phyloP scores from a whole-genome alignment of 2,113 vertebrate genomes.

The Amphilophus citrinellus region DNA sequence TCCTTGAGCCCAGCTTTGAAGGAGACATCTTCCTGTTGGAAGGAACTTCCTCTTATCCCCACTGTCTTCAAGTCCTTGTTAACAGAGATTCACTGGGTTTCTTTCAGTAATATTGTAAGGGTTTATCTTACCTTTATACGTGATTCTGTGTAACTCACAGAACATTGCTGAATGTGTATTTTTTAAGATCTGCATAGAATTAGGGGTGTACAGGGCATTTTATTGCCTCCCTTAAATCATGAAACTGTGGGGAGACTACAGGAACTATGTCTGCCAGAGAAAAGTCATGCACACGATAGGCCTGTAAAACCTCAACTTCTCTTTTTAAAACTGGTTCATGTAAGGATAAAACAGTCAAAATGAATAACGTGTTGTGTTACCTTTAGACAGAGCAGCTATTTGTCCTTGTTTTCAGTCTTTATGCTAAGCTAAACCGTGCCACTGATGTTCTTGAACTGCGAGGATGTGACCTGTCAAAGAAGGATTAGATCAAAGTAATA shows the following conservation, averaged over 20 bases:
- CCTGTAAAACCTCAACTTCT: not conserved
- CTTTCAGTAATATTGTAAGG: not conserved
- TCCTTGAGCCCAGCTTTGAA: not conserved
- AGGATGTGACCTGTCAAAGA: not conserved
- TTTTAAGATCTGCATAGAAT: fast-evolving
- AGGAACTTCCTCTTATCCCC: not conserved
- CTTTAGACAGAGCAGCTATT: not conserved
- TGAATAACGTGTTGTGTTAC: fast-evolving
- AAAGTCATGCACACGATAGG: fast-evolving
- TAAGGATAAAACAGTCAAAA: not conserved
- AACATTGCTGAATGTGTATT: not conserved
- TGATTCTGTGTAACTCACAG: not conserved
- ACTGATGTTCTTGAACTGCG: not conserved
- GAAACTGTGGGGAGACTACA: fast-evolving
- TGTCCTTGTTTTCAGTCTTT: not conserved
- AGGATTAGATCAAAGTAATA: not conserved
- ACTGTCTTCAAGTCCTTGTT: not conserved
- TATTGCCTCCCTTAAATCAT: not conserved
- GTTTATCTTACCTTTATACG: not conserved
- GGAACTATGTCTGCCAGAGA: not conserved
- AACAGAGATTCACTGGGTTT: not conserved
- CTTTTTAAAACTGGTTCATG: not conserved
- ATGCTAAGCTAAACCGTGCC: not conserved
- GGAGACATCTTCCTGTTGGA: not conserved
- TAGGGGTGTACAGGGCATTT: not conserved